Percentiles rank a stretch among this genome's conserved stretches.
Conservation (phyloP, 1,140 invertebrate genomes). For the Pemphigus obesinymphae region DNA sequence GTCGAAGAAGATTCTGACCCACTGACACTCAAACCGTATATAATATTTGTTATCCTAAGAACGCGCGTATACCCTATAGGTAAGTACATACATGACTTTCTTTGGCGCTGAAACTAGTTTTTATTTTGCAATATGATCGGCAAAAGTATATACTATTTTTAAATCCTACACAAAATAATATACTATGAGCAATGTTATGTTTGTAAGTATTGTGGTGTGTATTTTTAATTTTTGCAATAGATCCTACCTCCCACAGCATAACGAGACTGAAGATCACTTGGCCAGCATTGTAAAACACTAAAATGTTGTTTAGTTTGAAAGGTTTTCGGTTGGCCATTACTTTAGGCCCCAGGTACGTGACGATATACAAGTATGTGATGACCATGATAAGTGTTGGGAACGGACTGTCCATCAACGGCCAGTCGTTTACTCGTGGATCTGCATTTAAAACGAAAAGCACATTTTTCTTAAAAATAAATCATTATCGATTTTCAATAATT, state of each 20-base stretch:
- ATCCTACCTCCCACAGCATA: slow-evolving; percentile 82
- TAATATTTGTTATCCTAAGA: not conserved
- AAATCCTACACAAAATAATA: too few species aligned
- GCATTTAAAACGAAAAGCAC: slow-evolving; percentile 49
- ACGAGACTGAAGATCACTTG: slow-evolving; percentile 80
- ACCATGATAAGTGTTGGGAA: slow-evolving; percentile 79
- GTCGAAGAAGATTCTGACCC: slow-evolving; percentile 20
- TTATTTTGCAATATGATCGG: not conserved
- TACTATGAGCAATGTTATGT: not conserved
- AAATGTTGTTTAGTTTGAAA: slow-evolving; percentile 70
- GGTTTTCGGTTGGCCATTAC: slow-evolving; percentile 85
- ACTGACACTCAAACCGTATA: slow-evolving; percentile 2
- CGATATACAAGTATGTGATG: slow-evolving; percentile 71
- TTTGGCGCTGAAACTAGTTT: not conserved
- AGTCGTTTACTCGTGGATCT: slow-evolving; percentile 84
- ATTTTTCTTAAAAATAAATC: not conserved
- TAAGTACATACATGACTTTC: too few species aligned
- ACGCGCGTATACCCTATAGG: too few species aligned
- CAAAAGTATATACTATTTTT: not conserved
- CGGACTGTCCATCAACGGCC: slow-evolving; percentile 86
- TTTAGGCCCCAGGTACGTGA: slow-evolving; percentile 73
- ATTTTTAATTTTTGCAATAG: not conserved
- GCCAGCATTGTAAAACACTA: slow-evolving; percentile 84
- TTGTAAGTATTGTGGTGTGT: not conserved
- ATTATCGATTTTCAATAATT: not conserved